Percentiles rank a stretch among this genome's conserved stretches.
These are phyloP conservation scores for Diploscapter pachys DNA, from an alignment of 1,140 invertebrate species.

Conservation along the genomic window DNA sequence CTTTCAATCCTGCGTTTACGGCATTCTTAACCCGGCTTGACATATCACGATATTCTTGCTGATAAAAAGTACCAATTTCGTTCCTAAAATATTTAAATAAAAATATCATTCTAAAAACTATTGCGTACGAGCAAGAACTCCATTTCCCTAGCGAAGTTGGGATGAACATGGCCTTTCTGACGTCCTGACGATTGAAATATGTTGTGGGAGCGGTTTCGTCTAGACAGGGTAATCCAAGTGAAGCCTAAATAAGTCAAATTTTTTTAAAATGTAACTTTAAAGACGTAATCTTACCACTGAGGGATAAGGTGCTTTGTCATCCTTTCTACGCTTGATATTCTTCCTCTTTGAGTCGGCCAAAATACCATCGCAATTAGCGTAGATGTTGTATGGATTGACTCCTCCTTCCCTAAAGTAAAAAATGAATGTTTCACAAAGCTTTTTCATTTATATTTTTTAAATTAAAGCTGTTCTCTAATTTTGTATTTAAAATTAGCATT, in stretches of 20 bases:
- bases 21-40: too few relatives aligned
- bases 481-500: too few relatives aligned
- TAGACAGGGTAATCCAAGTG: conserved; percentile 23
- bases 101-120: too few relatives aligned
- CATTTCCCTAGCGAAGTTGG: conserved; percentile 28
- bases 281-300: neutral
- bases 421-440: neutral
- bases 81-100: too few relatives aligned
- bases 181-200: conserved; percentile 31
- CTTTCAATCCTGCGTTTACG: too few relatives aligned
- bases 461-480: too few relatives aligned
- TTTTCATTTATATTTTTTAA: neutral
- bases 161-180: conserved; percentile 32
- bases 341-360: conserved; percentile 25
- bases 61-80: too few relatives aligned
- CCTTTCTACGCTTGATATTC: conserved; percentile 23
- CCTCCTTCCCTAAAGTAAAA: conserved; percentile 21
- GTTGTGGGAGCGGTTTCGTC: conserved; percentile 37
- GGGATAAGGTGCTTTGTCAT: conserved; percentile 25
- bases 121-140: conserved; percentile 27
- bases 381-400: conserved; percentile 42
- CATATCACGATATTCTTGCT: too few relatives aligned
- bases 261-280: conserved; percentile 1
- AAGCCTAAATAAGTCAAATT: neutral
- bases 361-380: conserved; percentile 33